These are phyloP conservation scores for Tigriopus californicus DNA, from an alignment of 2,888 invertebrate genomes.

Conservation along the genomic window DNA sequence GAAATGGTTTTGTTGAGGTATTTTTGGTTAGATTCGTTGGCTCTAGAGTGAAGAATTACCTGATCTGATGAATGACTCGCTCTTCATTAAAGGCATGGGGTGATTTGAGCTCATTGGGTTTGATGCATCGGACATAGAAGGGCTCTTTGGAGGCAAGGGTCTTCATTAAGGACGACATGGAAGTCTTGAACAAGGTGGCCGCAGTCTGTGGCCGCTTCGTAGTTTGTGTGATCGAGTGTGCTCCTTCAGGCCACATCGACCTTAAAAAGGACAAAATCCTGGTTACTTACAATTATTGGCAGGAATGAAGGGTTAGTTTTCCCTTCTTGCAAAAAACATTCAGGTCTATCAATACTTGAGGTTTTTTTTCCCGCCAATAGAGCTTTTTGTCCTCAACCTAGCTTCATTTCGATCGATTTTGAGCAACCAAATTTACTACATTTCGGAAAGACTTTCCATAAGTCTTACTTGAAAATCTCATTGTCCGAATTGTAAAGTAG, in stretches of 20 bases:
- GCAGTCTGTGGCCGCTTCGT: conserved; percentile 89
- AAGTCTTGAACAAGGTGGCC: conserved; percentile 80
- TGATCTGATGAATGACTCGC: conserved; percentile 38
- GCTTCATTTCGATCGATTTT: too few relatives aligned
- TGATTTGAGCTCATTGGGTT: conserved; percentile 86
- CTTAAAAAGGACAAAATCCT: too few relatives aligned
- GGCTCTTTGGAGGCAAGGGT: conserved; percentile 82
- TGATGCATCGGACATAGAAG: conserved; percentile 90
- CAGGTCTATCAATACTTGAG: too few relatives aligned
- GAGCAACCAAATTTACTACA: too few relatives aligned
- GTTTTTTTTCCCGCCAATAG: too few relatives aligned
- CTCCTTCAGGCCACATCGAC: conserved; percentile 93
- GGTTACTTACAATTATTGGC: too few relatives aligned
- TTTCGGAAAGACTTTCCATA: too few relatives aligned
- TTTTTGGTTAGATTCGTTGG: background rate
- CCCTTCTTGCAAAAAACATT: too few relatives aligned
- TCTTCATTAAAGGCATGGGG: conserved; percentile 66
- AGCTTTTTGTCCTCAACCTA: too few relatives aligned
- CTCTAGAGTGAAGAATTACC: too few relatives aligned
- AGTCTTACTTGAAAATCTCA: conserved; percentile 30
- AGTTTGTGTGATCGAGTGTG: conserved; percentile 68
- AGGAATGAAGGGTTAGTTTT: too few relatives aligned
- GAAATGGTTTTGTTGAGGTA: background rate
- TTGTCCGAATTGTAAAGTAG: conserved; percentile 66
- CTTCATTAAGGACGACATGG: conserved; percentile 71